Conservation (phyloP, 2,888 invertebrate species). For the Lomographa bimaculata region DNA sequence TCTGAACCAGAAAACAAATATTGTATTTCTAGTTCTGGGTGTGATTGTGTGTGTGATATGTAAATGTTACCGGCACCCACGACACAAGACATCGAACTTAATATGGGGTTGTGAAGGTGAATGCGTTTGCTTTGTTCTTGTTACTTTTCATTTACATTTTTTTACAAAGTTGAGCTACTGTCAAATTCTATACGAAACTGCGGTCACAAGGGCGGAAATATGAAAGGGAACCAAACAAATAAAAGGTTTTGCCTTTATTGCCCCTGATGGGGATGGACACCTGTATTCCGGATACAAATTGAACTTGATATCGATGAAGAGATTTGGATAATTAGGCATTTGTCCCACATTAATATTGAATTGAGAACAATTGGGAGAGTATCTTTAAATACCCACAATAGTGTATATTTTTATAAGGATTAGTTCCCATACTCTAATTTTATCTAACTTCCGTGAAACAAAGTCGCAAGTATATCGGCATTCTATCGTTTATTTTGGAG, state of each 20-base stretch:
- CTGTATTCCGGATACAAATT: slow-evolving; percentile 21
- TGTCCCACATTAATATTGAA: slow-evolving; percentile 17
- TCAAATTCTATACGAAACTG: background rate
- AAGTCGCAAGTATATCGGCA: no score
- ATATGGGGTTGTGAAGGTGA: no score
- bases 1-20: no score
- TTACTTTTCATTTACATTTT: no score
- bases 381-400: no score
- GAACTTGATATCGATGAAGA: slow-evolving; percentile 15
- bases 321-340: slow-evolving; percentile 16
- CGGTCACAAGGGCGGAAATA: slow-evolving; percentile 37
- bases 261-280: slow-evolving; percentile 20
- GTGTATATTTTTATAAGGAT: background rate
- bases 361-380: background rate
- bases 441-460: no score
- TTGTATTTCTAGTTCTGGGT: no score
- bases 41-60: no score
- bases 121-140: no score
- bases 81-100: no score
- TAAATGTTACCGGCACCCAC: no score
- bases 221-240: slow-evolving; percentile 36
- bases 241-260: slow-evolving; percentile 32
- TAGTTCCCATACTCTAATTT: background rate
- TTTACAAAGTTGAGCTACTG: slow-evolving; percentile 8
- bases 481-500: no score